A percentile compares a stretch with the other conserved stretches of the same genome.
phyloP scores from a whole-genome alignment of 2,113 vertebrate species.

The Phrynosoma platyrhinos region DNA sequence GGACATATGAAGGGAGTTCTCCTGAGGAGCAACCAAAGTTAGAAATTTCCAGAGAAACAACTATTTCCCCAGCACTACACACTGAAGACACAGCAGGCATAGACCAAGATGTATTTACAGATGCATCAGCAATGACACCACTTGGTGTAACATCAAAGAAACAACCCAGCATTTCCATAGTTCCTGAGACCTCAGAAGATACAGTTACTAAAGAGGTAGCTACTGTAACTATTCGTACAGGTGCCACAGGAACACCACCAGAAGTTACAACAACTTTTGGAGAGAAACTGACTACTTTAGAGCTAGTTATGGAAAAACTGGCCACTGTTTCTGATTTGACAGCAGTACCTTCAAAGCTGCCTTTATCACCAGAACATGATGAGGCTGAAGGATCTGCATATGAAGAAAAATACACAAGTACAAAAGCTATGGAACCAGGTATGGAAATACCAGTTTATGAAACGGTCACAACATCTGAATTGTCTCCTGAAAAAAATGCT shows the following conservation, averaged over 20 bases:
- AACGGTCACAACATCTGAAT: conserved; percentile 27
- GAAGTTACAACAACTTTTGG: conserved; percentile 38
- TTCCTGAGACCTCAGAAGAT: conserved; percentile 61
- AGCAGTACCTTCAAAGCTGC: neutral
- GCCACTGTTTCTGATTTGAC: neutral
- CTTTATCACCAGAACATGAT: conserved; percentile 29
- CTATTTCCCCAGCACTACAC: conserved; percentile 15
- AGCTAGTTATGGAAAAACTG: conserved; percentile 39
- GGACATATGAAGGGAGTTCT: conserved; percentile 62
- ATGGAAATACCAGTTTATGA: conserved; percentile 37
- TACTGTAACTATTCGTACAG: conserved; percentile 53
- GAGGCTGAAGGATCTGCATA: conserved; percentile 67
- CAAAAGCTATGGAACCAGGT: conserved; percentile 41
- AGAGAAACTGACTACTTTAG: conserved; percentile 40
- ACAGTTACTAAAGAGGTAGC: conserved; percentile 57
- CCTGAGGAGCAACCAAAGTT: conserved; percentile 46
- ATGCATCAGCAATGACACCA: conserved; percentile 48
- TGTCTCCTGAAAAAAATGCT: conserved; percentile 9
- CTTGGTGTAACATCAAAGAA: conserved; percentile 55
- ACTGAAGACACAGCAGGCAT: conserved; percentile 67
- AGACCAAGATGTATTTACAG: conserved; percentile 48
- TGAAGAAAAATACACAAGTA: conserved; percentile 34
- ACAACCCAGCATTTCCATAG: conserved; percentile 53
- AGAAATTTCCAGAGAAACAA: conserved; percentile 37
- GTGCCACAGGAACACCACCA: conserved; percentile 53